These are phyloP conservation scores for Sinelater perroti DNA, from an alignment of 2,888 invertebrate genomes.

Conservation along the genomic window DNA sequence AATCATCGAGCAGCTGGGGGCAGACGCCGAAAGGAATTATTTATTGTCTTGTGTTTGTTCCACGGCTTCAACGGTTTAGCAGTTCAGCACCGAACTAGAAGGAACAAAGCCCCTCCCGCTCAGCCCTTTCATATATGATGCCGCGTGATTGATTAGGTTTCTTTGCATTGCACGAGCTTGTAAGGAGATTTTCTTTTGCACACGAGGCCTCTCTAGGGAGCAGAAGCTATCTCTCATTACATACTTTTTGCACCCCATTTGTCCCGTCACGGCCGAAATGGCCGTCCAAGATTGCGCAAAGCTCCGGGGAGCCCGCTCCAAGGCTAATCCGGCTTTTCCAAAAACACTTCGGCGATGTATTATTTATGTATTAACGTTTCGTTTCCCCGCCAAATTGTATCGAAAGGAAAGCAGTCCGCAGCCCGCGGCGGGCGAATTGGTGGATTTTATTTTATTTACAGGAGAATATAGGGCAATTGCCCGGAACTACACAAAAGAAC, in stretches of 20 bases:
- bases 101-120: background rate
- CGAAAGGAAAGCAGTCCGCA: background rate
- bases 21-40: constrained; percentile 5
- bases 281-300: too few relatives aligned
- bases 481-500: constrained; percentile 13
- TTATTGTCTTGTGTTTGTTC: constrained; percentile 15
- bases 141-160: constrained; percentile 19
- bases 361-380: too few relatives aligned
- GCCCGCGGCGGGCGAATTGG: background rate
- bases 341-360: background rate
- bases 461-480: constrained; percentile 14
- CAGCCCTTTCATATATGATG: constrained; percentile 11
- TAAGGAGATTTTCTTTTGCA: constrained; percentile 14
- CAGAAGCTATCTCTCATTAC: constrained; percentile 13
- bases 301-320: too few relatives aligned
- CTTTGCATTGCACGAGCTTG: constrained; percentile 3
- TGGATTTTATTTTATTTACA: constrained; percentile 12
- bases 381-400: constrained; percentile 1
- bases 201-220: constrained; percentile 1
- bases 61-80: too few relatives aligned
- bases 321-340: too few relatives aligned
- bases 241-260: constrained; percentile 9
- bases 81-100: background rate
- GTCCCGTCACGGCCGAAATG: constrained; percentile 1
- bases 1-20: background rate